phyloP scores from a whole-genome alignment of 2,113 vertebrate species.

The Brachirus orientalis region DNA sequence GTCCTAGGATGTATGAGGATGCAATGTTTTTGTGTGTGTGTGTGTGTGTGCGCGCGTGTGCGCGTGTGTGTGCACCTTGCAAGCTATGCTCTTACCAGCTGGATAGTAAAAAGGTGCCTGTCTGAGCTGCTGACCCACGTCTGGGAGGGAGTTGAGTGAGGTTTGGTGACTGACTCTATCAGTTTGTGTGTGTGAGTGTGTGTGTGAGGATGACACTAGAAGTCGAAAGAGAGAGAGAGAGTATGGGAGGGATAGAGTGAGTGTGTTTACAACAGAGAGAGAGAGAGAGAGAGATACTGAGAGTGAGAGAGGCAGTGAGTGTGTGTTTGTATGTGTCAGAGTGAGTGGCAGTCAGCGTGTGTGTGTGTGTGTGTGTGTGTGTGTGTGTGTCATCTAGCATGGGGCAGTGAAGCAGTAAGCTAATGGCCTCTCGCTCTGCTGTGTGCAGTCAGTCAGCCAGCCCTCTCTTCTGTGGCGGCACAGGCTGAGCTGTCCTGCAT shows the following conservation, averaged over 20 bases:
- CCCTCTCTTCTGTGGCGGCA: slow-evolving; percentile 67
- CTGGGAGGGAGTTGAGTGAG: slow-evolving; percentile 77
- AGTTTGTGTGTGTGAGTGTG: slow-evolving; percentile 33
- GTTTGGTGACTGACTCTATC: slow-evolving; percentile 68
- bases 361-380: slow-evolving; percentile 59
- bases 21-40: slow-evolving; percentile 5
- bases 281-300: slow-evolving; percentile 41
- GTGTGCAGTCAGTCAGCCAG: slow-evolving; percentile 71
- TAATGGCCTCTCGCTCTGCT: slow-evolving; percentile 70
- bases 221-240: slow-evolving; percentile 53
- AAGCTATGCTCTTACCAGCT: slow-evolving; percentile 69
- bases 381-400: slow-evolving; percentile 71
- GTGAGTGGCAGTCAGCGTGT: slow-evolving; percentile 62
- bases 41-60: slow-evolving; percentile 25
- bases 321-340: slow-evolving; percentile 63
- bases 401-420: slow-evolving; percentile 73
- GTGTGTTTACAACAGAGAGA: slow-evolving; percentile 47
- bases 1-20: slow-evolving; percentile 58
- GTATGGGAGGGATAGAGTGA: slow-evolving; percentile 58
- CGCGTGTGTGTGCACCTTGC: slow-evolving; percentile 68
- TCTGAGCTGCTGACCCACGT: slow-evolving; percentile 77
- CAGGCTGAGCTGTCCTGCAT: slow-evolving; percentile 70
- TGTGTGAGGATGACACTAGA: slow-evolving; percentile 49
- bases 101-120: slow-evolving; percentile 73
- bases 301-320: slow-evolving; percentile 44